These are phyloP conservation scores for Tribolium freemani DNA, from an alignment of 2,888 invertebrate genomes.

Conservation along the genomic window DNA sequence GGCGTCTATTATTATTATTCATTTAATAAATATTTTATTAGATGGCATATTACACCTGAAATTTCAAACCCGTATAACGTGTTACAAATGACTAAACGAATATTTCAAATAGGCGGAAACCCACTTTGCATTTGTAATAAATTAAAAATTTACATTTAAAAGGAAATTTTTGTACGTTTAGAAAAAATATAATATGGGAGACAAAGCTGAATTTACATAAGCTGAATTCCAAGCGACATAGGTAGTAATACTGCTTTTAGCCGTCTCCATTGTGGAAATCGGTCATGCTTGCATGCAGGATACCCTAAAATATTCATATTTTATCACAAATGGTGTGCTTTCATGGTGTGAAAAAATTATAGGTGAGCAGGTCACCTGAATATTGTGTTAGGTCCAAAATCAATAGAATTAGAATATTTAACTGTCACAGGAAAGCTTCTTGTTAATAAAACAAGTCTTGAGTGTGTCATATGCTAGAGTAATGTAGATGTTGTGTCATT, in stretches of 20 bases:
- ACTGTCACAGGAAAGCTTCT: too few relatives aligned
- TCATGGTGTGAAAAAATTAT: constrained; percentile 7
- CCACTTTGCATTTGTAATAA: background rate
- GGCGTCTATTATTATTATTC: too few relatives aligned
- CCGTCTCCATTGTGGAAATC: background rate
- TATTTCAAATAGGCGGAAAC: background rate
- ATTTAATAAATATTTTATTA: too few relatives aligned
- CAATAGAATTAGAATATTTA: background rate
- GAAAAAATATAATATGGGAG: background rate
- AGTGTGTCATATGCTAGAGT: background rate
- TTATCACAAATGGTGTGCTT: background rate
- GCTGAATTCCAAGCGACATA: background rate
- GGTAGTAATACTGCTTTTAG: background rate
- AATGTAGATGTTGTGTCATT: background rate
- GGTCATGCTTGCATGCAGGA: background rate
- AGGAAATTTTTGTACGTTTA: background rate
- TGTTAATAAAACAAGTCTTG: too few relatives aligned
- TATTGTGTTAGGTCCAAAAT: background rate
- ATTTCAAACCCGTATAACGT: too few relatives aligned
- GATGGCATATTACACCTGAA: too few relatives aligned
- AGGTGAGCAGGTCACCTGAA: background rate
- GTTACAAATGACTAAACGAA: too few relatives aligned
- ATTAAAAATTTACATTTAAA: background rate
- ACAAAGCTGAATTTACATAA: constrained; percentile 4
- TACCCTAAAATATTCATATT: constrained; percentile 9